phyloP scores from a whole-genome alignment of 2,113 vertebrate species.

The Etia nguti region DNA sequence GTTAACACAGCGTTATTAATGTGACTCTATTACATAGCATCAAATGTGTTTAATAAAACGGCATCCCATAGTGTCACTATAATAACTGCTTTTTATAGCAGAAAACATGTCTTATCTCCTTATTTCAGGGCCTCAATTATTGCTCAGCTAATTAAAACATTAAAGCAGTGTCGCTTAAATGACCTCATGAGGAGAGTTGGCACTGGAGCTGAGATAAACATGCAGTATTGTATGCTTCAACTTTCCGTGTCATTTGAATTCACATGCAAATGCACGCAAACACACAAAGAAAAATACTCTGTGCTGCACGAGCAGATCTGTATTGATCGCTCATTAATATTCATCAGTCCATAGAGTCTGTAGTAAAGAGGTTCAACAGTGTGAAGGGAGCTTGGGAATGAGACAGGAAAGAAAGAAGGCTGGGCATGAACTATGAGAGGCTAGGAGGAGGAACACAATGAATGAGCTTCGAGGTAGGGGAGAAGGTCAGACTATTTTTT shows the following conservation, averaged over 20 bases:
- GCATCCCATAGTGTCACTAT: constrained; percentile 17
- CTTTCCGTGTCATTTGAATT: background rate
- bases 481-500: constrained; percentile 9
- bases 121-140: constrained; percentile 59
- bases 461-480: background rate
- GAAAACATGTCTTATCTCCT: constrained; percentile 53
- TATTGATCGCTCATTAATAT: constrained; percentile 42
- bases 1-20: constrained; percentile 16
- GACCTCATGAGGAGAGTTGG: constrained; percentile 12
- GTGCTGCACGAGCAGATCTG: background rate
- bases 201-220: constrained; percentile 10
- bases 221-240: background rate
- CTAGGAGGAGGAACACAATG: background rate
- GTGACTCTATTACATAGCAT: constrained; percentile 44
- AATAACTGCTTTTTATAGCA: constrained; percentile 26
- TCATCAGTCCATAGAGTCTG: background rate
- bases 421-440: background rate
- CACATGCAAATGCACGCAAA: background rate
- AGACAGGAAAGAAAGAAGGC: background rate
- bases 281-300: background rate
- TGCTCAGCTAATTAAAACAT: constrained; percentile 61
- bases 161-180: constrained; percentile 35
- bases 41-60: constrained; percentile 30
- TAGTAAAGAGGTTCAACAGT: background rate
- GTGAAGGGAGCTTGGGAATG: background rate